Evolutionary conservation across 2,113 vertebrate genomes (phyloP), one percentile per base, ranked within the genome.

Genomic region (Nettapus auritus): DNA sequence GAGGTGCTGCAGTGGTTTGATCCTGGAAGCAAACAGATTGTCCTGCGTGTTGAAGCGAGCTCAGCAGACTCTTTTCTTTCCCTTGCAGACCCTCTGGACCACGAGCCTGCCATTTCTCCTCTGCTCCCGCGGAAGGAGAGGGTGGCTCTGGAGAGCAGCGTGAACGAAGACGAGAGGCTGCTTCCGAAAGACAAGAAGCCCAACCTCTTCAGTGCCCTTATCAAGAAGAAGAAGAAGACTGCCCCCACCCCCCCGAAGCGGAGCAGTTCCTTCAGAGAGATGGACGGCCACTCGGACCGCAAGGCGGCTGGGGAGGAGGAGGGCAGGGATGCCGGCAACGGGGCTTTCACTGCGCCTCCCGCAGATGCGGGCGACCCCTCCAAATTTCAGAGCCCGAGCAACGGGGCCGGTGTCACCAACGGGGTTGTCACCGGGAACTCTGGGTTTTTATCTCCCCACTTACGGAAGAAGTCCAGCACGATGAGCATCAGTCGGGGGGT

Each of bases 141-240:
- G 34, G 96, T 96, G 16, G 81, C 97, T 36, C 93, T 98, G 29
- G 99, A 99, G 20, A 95, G 98, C 75, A 94, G 96, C 86, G 91
- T 99, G 46, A 99, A 98, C 3, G 99, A 99, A 86, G 99, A 99
- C 1, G 99, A 99, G n/a, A 98, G 99, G 17, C 96, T 99, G 73
- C 97, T 99, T 44, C 98, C 98, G 3, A 98, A 99, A 92, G 99
- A 99, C 97, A 99, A 98, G 64, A 99, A 99, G 63, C 98, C 98
- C 96, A 99, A 98, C 90, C 95, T 99, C 66, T 99, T 99, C 88
- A 98, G 99, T 5, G 99, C 98, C 87, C 98, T 99, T 84, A 99
- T 99, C 94, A 99, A 99, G 98, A 99, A 99, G 97, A 99, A 99
- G 98, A 99, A 99, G 93, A 99, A 99, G 86, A 99, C 98, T 0